These are phyloP conservation scores for Dinoponera quadriceps DNA, from an alignment of 1,140 invertebrate genomes.

Conservation along the genomic window DNA sequence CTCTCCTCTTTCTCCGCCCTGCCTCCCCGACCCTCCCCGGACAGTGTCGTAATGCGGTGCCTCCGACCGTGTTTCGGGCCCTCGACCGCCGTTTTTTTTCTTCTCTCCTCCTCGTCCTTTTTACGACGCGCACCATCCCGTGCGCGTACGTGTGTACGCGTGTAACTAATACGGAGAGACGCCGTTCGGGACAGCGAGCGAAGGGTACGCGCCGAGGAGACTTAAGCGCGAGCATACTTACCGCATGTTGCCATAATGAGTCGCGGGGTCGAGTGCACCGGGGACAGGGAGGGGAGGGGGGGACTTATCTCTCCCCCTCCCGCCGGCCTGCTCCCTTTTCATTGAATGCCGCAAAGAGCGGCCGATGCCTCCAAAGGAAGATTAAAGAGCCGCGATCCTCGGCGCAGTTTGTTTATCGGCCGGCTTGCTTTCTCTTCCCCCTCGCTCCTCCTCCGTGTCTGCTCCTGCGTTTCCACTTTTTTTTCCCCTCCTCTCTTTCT, in stretches of 20 bases:
- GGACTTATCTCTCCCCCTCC: slow-evolving; percentile 29
- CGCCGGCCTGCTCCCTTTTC: slow-evolving; percentile 70
- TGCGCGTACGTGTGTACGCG: slow-evolving; percentile 49
- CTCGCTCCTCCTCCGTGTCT: slow-evolving; percentile 58
- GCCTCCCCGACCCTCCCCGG: slow-evolving; percentile 46
- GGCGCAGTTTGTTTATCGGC: slow-evolving; percentile 81
- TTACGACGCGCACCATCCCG: slow-evolving; percentile 36
- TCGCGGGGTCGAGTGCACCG: slow-evolving; percentile 60
- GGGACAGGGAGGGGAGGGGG: neutral
- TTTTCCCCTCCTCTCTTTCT: slow-evolving; percentile 23
- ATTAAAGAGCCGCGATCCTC: slow-evolving; percentile 83
- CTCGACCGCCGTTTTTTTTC: slow-evolving; percentile 26
- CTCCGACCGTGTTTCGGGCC: slow-evolving; percentile 36
- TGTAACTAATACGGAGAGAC: slow-evolving; percentile 59
- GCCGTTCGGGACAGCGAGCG: slow-evolving; percentile 47
- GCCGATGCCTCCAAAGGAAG: slow-evolving; percentile 80
- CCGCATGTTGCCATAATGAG: slow-evolving; percentile 85
- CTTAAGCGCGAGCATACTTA: slow-evolving; percentile 81
- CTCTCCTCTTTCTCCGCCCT: slow-evolving; percentile 77
- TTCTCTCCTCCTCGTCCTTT: slow-evolving; percentile 58
- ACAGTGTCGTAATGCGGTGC: slow-evolving; percentile 40
- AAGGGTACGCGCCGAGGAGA: slow-evolving; percentile 73
- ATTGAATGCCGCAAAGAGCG: slow-evolving; percentile 75
- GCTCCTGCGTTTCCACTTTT: slow-evolving; percentile 7
- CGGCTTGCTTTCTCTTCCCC: slow-evolving; percentile 67